Base-by-base conservation (phyloP, 2,888 invertebrate species). In the Epistrophe eligans region DNA sequence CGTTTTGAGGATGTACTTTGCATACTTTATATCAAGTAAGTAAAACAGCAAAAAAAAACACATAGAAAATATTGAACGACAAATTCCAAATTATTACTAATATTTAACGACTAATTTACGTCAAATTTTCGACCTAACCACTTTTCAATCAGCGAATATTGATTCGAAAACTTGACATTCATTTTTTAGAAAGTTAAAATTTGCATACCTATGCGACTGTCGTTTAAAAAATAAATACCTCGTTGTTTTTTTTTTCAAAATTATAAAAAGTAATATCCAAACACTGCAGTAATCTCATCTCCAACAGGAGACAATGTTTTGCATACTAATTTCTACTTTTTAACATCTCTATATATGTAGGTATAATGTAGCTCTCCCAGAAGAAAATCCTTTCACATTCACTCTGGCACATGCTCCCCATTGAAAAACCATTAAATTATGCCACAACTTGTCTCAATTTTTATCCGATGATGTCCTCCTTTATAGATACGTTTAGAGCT, bases 371-470 rank as follows among this genome's bases (percentile, higher is more conserved):
- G 24, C 5, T 17, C 35, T 7, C 7, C 4, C 1, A 11, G 5
- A 24, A 24, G 24, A 19, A 38, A 60, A 52, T 64, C 72, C 66
- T 48, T 66, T 67, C 15, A 17, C 50, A n/a, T 17, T 50, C 24
- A n/a, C 60, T 15, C 43, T 81, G 85, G 85, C 85, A 82, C 85
- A 85, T 77, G 85, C 77, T 87, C 72, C 60, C 87, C 79, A 87
- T 87, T 71, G 87, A 79, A 87, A 87, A 83, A 19, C 28, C 87
- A 79, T 83, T 83, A 83, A 79, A 76, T 80, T 81, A 79, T 87
- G 83, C 79, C 79, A 81, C 84, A 84, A 84, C 84, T 84, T 84
- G 76, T 84, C 71, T 66, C 79, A 52, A 67, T 84, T 40, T 40
- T 55, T 45, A 76, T 71, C 38, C 76, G 32, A 60, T 66, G 32